phyloP scores from a whole-genome alignment of 2,888 invertebrate genomes.

The Cataglyphis rosenhaueri region DNA sequence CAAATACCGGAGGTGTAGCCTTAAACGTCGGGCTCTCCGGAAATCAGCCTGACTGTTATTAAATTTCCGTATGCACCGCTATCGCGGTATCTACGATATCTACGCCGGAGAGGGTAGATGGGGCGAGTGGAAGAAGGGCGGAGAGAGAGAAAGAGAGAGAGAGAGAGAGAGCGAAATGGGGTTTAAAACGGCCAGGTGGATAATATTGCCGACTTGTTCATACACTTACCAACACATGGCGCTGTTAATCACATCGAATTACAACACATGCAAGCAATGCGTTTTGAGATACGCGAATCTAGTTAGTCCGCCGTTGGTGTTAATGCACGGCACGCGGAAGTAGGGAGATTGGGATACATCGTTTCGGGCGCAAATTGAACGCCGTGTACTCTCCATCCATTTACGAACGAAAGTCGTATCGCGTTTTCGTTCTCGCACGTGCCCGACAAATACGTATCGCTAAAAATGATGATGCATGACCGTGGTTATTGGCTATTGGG shows the following conservation, averaged over 20 bases:
- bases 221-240: constrained; percentile 75
- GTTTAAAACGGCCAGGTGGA: constrained; percentile 72
- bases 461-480: constrained; percentile 28
- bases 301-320: constrained; percentile 74
- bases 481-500: constrained; percentile 20
- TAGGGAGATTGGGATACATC: constrained; percentile 71
- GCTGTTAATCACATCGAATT: constrained; percentile 77
- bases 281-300: constrained; percentile 75
- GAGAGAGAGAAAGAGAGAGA: not conserved
- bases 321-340: constrained; percentile 64
- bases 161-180: constrained; percentile 21
- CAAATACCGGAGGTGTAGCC: constrained; percentile 53
- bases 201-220: constrained; percentile 76
- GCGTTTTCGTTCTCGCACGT: constrained; percentile 11
- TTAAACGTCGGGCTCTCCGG: constrained; percentile 54
- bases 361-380: constrained; percentile 67
- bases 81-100: constrained; percentile 68
- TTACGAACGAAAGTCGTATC: constrained; percentile 20
- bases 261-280: constrained; percentile 72
- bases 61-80: constrained; percentile 69
- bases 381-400: constrained; percentile 65
- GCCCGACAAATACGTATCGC: constrained; percentile 9
- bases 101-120: constrained; percentile 16
- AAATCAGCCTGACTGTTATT: constrained; percentile 71
- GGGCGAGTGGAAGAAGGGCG: constrained; percentile 14